Evolutionary conservation across 2,113 vertebrate genomes (phyloP).

Genomic region (Eulemur macaco): DNA sequence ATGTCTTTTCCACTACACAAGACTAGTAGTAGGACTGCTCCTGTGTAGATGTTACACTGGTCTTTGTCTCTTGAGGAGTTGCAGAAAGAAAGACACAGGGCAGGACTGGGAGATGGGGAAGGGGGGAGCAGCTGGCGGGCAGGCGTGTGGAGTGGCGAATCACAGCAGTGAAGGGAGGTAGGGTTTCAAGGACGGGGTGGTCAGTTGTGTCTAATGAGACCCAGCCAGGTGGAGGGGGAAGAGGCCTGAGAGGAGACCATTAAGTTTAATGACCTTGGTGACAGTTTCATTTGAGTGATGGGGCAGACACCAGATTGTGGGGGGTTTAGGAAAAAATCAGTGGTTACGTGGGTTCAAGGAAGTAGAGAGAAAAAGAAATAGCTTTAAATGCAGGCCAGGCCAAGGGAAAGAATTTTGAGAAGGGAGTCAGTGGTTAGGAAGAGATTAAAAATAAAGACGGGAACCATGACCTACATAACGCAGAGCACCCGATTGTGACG

Average conservation of each 20-base stretch:
- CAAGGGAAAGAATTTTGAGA: constrained; percentile 7
- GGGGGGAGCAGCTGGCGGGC: not conserved
- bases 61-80: not conserved
- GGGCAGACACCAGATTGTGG: not conserved
- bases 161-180: not conserved
- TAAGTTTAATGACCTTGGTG: constrained; percentile 38
- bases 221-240: constrained; percentile 51
- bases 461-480: not conserved
- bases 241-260: constrained; percentile 30
- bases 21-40: not conserved
- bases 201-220: constrained; percentile 53
- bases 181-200: constrained; percentile 22
- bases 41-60: not conserved
- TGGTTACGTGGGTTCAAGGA: not conserved
- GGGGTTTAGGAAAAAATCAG: not conserved
- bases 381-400: not conserved
- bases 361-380: not conserved
- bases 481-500: not conserved
- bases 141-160: not conserved
- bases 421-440: constrained; percentile 3
- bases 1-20: not conserved
- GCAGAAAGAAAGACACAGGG: constrained; percentile 1
- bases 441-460: constrained; percentile 32
- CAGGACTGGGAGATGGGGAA: not conserved
- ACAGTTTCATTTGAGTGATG: constrained; percentile 47